phyloP scores from a whole-genome alignment of 2,888 invertebrate species.

The Papilio demoleus region DNA sequence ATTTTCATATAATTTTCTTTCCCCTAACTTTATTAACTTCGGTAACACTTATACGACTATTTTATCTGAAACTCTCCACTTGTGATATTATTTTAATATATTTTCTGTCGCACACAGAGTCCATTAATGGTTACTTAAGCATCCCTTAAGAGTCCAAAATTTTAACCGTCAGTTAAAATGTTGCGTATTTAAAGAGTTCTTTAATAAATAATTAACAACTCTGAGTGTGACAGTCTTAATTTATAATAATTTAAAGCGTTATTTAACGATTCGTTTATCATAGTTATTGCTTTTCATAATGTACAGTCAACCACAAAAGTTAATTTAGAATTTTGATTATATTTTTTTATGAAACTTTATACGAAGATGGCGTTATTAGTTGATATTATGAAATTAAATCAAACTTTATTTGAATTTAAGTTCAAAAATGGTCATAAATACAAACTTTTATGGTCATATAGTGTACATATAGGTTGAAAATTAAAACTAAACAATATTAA shows the following conservation, averaged over 20 bases:
- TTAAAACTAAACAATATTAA: conserved; percentile 26
- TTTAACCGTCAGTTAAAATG: too few species aligned
- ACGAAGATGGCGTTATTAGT: background rate
- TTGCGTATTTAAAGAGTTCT: background rate
- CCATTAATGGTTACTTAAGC: too few species aligned
- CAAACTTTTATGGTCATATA: conserved; percentile 17
- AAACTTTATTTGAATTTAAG: background rate
- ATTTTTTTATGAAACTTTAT: background rate
- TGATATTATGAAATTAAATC: background rate
- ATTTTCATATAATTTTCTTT: background rate
- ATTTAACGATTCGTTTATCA: conserved; percentile 25
- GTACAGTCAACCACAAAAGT: conserved; percentile 25
- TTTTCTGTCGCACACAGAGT: background rate
- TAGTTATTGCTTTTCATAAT: conserved; percentile 31
- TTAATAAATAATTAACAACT: background rate
- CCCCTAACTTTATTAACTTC: background rate
- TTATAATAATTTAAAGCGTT: conserved; percentile 32
- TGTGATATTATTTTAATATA: background rate
- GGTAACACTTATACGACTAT: background rate
- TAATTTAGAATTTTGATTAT: background rate
- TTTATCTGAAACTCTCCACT: conserved; percentile 4
- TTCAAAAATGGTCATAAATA: background rate
- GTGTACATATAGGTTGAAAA: conserved; percentile 17
- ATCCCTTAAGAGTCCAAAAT: too few species aligned
- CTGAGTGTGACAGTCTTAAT: conserved; percentile 6